Base-by-base conservation (phyloP, 2,888 invertebrate species). In the Cephus runcator region DNA sequence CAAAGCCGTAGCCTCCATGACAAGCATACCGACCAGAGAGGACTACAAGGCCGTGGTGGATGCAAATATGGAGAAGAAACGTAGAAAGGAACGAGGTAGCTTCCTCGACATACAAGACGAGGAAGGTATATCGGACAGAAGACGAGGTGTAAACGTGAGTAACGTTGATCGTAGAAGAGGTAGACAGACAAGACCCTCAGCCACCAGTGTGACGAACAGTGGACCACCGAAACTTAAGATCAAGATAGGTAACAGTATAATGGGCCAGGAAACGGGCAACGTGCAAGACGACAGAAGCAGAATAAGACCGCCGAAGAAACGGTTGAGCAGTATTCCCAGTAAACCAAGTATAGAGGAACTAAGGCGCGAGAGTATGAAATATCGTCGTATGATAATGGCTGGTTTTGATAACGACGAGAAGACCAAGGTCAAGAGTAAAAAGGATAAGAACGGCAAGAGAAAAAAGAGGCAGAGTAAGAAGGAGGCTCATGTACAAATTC, bases 1-100 rank as follows among this genome's bases (percentile, higher is more conserved):
- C 0, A 97, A 97, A 91, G 97, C 97, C 4, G 96, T 97, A 12
- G 96, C 97, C 34, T 97, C 97, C 12, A 97, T 97, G 95, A 96
- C 97, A 1, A 95, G 95, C 80, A 96, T 97, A 87, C 97, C 97
- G 1, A 97, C 97, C 0, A 94, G 96, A 83, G 97, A 97, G 83
- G 97, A 97, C 88, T 97, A 97, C 87, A 95, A 96, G 87, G 94
- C 94, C 56, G 93, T 94, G 12, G 92, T 93, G 4, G 95, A 96
- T 77, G 93, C 94, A 1, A 94, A 94, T 69, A 92, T 94, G 84
- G 94, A 95, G 87, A 96, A 96, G 90, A 96, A 96, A 87, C 93
- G 95, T 78, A 87, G 93, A 30, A 93, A 93, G 88, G 93, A 94
- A n/a, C 85, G 91, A 0, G 84, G 88, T 2, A 79, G 86, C 33